These are phyloP conservation scores for Toxonevra muliebris DNA, from an alignment of 2,888 invertebrate genomes.

Conservation along the genomic window DNA sequence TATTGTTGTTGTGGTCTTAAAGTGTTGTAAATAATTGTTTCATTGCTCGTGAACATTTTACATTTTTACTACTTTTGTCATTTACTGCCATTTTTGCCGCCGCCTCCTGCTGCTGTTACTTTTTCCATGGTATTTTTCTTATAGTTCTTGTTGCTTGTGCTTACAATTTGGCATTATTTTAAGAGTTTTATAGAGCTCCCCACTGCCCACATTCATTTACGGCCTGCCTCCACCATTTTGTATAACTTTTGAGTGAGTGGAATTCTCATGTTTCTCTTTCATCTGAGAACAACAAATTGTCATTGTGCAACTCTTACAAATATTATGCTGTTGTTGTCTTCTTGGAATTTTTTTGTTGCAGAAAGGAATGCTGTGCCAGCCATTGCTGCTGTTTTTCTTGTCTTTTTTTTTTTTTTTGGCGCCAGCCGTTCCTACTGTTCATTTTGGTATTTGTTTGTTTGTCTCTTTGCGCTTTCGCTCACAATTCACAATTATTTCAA, in stretches of 20 bases:
- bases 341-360: too few species aligned
- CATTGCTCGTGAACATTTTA: conserved; percentile 39
- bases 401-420: too few species aligned
- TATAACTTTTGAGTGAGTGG: not conserved
- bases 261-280: too few species aligned
- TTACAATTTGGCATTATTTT: conserved; percentile 15
- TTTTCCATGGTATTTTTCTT: conserved; percentile 7
- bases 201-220: not conserved
- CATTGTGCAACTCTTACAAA: too few species aligned
- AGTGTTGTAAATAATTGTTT: conserved; percentile 41
- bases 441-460: conserved; percentile 22
- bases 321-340: too few species aligned
- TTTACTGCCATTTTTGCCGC: conserved; percentile 8
- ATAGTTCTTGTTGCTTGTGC: conserved; percentile 10
- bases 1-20: conserved; percentile 23
- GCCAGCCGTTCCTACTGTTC: conserved; percentile 7
- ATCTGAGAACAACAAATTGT: too few species aligned
- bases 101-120: conserved; percentile 11
- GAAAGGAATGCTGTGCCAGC: too few species aligned
- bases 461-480: not conserved
- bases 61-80: conserved; percentile 27
- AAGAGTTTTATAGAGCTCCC: not conserved
- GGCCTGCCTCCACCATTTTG: not conserved
- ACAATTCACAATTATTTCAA: too few species aligned
- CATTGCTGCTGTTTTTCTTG: conserved; percentile 11